These are phyloP conservation scores for Hafferia zeledoni DNA, from an alignment of 2,797 vertebrate genomes.

Conservation along the genomic window DNA sequence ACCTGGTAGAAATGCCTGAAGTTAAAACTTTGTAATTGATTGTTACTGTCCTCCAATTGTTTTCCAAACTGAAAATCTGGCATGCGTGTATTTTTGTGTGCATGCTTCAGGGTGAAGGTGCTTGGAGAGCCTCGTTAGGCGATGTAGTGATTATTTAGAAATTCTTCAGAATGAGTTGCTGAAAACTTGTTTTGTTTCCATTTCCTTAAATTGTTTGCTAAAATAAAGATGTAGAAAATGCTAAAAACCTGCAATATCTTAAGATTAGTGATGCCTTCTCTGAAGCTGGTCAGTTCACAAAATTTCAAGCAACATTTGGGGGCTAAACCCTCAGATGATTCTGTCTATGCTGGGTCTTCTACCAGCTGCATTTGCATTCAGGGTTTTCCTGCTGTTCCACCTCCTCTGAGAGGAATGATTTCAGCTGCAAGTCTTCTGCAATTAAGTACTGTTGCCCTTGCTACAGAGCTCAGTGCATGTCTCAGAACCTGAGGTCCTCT, in stretches of 20 bases:
- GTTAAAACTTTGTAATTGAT: neutral
- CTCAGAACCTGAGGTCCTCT: neutral
- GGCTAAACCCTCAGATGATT: neutral
- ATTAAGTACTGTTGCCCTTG: accelerated
- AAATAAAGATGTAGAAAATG: neutral
- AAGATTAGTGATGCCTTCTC: neutral
- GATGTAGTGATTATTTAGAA: neutral
- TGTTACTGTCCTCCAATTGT: neutral
- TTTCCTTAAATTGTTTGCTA: neutral
- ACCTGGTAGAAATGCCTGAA: neutral
- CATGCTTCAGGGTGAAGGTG: neutral
- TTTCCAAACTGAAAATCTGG: neutral
- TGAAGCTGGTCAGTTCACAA: neutral
- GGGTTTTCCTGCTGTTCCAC: neutral
- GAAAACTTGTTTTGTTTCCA: neutral
- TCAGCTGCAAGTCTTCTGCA: neutral
- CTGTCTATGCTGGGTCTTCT: neutral
- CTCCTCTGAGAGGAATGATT: neutral
- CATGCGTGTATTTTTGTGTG: neutral
- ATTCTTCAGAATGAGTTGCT: neutral
- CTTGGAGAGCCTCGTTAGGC: neutral
- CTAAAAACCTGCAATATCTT: neutral
- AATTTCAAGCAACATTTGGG: neutral
- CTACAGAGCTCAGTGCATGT: accelerated
- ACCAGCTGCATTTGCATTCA: neutral